Conservation (phyloP, 1,140 invertebrate species). For the Drosophila ironensis region DNA sequence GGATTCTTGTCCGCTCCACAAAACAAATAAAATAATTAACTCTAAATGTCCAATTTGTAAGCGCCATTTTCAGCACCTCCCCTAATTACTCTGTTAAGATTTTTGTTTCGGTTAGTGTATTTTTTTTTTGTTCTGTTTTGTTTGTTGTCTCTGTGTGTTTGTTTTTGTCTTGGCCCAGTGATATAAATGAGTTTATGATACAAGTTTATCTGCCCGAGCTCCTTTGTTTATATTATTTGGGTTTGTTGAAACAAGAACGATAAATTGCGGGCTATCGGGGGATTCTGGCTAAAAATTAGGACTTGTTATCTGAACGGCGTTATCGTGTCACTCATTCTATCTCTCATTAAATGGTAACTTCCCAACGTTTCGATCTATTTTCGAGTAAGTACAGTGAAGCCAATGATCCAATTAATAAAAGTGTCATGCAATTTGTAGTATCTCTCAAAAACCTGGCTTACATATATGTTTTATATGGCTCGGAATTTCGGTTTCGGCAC, state of each 20-base stretch:
- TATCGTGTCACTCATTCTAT: neutral
- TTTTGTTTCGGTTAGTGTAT: too few relatives aligned
- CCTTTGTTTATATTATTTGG: too few relatives aligned
- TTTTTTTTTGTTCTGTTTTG: neutral
- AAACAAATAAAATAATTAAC: neutral
- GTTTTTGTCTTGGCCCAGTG: neutral
- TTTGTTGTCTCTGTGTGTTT: neutral
- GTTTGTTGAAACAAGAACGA: neutral
- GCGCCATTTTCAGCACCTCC: neutral
- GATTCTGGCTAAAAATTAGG: too few relatives aligned
- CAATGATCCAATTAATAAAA: neutral
- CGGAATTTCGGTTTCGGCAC: too few relatives aligned
- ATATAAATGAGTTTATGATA: neutral
- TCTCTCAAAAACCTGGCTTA: too few relatives aligned
- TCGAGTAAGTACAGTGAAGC: neutral
- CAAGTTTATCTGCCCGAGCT: too few relatives aligned
- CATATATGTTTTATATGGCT: too few relatives aligned
- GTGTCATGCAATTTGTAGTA: neutral
- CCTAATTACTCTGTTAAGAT: slow-evolving; percentile 8
- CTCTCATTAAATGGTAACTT: too few relatives aligned
- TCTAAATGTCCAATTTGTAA: slow-evolving; percentile 12
- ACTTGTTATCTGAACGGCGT: neutral
- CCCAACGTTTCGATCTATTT: neutral
- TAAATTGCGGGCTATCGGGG: neutral
- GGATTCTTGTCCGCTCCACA: neutral